phyloP scores from a whole-genome alignment of 2,797 vertebrate genomes.

The Salmo trutta region DNA sequence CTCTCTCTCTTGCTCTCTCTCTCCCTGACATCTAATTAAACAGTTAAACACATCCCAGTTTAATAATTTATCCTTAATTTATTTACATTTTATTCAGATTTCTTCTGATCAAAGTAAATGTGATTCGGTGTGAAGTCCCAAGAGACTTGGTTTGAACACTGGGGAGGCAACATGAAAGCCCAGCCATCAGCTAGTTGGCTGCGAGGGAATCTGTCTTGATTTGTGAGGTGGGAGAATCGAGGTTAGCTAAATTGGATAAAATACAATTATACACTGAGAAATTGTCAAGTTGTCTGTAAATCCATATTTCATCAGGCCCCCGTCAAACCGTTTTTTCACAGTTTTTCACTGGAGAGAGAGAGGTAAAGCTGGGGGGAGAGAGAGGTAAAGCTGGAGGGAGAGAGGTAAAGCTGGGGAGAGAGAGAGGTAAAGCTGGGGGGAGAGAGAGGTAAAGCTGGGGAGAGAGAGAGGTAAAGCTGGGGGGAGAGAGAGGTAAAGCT shows the following conservation, averaged over 20 bases:
- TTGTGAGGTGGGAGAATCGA: slow-evolving; percentile 4
- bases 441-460: too few relatives aligned
- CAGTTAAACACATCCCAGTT: background rate
- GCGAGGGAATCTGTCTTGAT: background rate
- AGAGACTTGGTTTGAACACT: background rate
- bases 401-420: too few relatives aligned
- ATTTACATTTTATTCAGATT: background rate
- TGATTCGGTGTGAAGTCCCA: background rate
- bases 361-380: too few relatives aligned
- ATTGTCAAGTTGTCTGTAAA: background rate
- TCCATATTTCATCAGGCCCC: slow-evolving; percentile 21
- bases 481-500: too few relatives aligned
- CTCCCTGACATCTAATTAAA: background rate
- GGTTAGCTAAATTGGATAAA: slow-evolving; percentile 29
- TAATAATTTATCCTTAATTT: background rate
- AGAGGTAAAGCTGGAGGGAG: too few relatives aligned
- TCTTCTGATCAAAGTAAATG: background rate
- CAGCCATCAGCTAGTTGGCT: background rate
- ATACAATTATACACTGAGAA: slow-evolving; percentile 18
- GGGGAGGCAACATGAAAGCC: background rate
- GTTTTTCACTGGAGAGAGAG: background rate
- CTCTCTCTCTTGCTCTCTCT: too few relatives aligned
- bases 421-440: too few relatives aligned
- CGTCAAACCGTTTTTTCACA: background rate
- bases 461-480: too few relatives aligned